Conservation (phyloP, 2,113 vertebrate genomes). For the Aplodontia rufa region DNA sequence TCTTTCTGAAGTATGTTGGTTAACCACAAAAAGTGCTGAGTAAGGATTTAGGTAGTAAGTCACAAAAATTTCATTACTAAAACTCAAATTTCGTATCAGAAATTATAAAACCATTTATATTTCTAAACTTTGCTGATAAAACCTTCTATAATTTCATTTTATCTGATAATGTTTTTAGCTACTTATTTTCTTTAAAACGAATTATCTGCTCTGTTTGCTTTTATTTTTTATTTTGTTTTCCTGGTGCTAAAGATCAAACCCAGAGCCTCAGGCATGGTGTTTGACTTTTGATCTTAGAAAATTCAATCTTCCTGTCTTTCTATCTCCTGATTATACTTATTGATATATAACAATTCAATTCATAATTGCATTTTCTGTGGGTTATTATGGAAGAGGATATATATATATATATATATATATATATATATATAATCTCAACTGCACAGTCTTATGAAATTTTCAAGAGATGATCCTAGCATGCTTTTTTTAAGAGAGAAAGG, state of each 20-base stretch:
- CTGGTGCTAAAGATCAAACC: not conserved
- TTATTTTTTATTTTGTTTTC: not conserved
- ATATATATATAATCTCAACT: not conserved
- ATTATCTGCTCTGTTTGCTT: not conserved
- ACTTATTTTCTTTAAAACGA: slow-evolving; percentile 3
- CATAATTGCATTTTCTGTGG: slow-evolving; percentile 6
- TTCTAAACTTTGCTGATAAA: slow-evolving; percentile 32
- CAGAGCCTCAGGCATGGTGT: not conserved
- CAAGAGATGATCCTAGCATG: not conserved
- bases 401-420: not conserved
- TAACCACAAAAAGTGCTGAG: not conserved
- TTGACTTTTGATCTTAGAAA: slow-evolving; percentile 37
- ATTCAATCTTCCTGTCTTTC: not conserved
- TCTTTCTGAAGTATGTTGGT: not conserved
- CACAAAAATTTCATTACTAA: not conserved
- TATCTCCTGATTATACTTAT: not conserved
- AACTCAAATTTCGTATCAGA: not conserved
- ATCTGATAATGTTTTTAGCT: not conserved
- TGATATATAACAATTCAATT: not conserved
- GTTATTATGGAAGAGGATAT: not conserved
- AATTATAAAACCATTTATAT: not conserved
- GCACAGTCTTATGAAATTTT: not conserved
- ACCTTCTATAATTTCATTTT: not conserved
- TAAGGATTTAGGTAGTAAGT: not conserved
- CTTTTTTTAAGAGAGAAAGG: no score